A percentile compares a stretch with the other conserved stretches of the same genome.
phyloP scores from a whole-genome alignment of 2,797 vertebrate species.

The Ataeniobius toweri region DNA sequence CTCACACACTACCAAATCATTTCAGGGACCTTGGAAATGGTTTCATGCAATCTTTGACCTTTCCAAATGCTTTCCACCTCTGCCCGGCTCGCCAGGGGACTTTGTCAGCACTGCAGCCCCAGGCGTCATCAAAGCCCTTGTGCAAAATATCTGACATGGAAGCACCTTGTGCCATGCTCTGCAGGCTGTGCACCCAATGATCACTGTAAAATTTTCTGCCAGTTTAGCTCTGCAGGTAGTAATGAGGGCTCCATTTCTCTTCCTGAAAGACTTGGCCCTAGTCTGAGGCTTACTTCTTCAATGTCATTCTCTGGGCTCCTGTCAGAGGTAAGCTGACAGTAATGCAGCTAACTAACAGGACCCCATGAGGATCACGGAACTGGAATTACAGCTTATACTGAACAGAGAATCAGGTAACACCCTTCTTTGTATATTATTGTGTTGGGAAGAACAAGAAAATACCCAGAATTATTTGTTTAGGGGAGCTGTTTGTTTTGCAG shows the following conservation, averaged over 20 bases:
- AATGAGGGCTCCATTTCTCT: constrained; percentile 61
- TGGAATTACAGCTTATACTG: constrained; percentile 28
- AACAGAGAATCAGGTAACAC: constrained; percentile 14
- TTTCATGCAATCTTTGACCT: constrained; percentile 48
- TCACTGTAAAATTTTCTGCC: constrained; percentile 54
- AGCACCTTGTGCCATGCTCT: constrained; percentile 46
- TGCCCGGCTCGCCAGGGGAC: constrained; percentile 47
- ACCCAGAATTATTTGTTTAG: constrained; percentile 6
- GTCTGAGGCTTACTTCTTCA: constrained; percentile 46
- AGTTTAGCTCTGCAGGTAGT: constrained; percentile 70
- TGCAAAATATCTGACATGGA: constrained; percentile 53
- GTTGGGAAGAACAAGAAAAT: background rate
- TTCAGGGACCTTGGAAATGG: constrained; percentile 50
- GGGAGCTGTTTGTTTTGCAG: background rate
- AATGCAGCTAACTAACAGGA: constrained; percentile 56
- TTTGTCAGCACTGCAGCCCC: constrained; percentile 40
- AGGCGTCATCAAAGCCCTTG: constrained; percentile 60
- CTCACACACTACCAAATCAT: constrained; percentile 22
- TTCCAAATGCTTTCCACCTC: constrained; percentile 44
- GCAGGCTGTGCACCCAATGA: constrained; percentile 53
- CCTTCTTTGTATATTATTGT: constrained; percentile 7
- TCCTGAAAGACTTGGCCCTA: constrained; percentile 54
- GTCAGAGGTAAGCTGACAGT: constrained; percentile 58
- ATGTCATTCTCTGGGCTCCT: constrained; percentile 52
- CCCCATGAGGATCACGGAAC: constrained; percentile 33